Evolutionary conservation across 2,888 invertebrate genomes (phyloP).

Genomic region (Mayetiola destructor): DNA sequence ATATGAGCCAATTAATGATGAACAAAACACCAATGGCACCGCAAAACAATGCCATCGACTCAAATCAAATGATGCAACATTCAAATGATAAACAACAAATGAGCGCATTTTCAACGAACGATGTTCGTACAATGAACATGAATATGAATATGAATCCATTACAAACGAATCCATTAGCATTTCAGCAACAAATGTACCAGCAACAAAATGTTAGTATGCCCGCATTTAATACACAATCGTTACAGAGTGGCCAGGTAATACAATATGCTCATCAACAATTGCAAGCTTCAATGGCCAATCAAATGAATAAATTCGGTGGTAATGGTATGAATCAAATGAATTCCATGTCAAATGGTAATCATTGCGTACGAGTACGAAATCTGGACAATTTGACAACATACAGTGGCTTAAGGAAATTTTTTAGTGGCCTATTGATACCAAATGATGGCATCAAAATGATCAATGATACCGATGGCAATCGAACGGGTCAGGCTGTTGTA

Average conservation of each 20-base stretch:
- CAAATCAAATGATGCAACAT: not conserved
- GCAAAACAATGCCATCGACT: not conserved
- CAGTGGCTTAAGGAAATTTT: conserved; percentile 68
- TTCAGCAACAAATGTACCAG: conserved; percentile 8
- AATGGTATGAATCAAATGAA: not conserved
- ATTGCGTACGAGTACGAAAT: conserved; percentile 56
- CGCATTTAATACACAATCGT: conserved; percentile 2
- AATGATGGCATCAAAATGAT: conserved; percentile 76
- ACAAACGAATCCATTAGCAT: conserved; percentile 4
- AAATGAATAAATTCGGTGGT: conserved; percentile 4
- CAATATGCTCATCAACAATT: not conserved
- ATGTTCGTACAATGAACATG: conserved; percentile 10
- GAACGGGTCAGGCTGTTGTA: conserved; percentile 66
- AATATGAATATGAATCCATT: not conserved
- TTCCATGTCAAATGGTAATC: conserved; percentile 20
- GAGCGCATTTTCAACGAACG: conserved; percentile 7
- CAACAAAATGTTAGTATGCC: conserved; percentile 1
- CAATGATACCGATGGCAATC: conserved; percentile 62
- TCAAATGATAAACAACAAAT: too few species aligned
- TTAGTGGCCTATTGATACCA: conserved; percentile 59
- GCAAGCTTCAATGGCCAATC: not conserved
- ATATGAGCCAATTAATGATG: not conserved
- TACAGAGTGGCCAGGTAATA: not conserved
- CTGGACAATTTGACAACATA: conserved; percentile 62
- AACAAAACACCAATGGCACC: not conserved